A percentile compares a stretch with the other conserved stretches of the same genome.
These are phyloP conservation scores for Alces alces DNA, from an alignment of 2,113 vertebrate species.

Conservation along the genomic window DNA sequence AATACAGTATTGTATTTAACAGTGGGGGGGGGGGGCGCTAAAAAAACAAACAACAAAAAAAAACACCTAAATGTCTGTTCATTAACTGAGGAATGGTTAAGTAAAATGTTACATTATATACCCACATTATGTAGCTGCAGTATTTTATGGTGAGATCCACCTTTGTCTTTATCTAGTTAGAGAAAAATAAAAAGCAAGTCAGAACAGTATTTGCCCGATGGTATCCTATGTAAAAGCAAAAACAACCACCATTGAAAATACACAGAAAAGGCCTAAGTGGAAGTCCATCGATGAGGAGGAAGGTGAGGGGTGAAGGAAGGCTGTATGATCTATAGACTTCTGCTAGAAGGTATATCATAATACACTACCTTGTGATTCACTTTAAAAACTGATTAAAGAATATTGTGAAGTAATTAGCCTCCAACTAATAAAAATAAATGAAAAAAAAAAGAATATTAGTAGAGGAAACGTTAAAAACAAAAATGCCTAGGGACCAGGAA, in stretches of 20 bases:
- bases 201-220: not conserved
- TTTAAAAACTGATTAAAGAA: not conserved
- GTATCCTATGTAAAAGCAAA: not conserved
- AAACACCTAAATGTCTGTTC: not conserved
- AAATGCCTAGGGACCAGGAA: not conserved
- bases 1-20: not conserved
- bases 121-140: too few species aligned
- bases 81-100: not conserved
- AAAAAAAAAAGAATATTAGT: not conserved
- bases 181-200: not conserved
- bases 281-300: not conserved
- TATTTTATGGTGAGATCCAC: not conserved
- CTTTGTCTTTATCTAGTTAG: not conserved
- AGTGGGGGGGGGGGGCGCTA: too few species aligned
- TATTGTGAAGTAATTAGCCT: too few species aligned
- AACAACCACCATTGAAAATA: not conserved
- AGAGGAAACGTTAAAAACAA: not conserved
- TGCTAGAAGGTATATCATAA: not conserved
- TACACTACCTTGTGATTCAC: not conserved
- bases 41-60: not conserved
- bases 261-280: not conserved
- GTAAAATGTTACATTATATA: not conserved
- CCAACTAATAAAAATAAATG: too few species aligned
- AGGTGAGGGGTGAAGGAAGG: not conserved
- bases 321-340: not conserved